Base-by-base conservation (phyloP, 2,888 invertebrate genomes). In the Rhorus exstirpatorius region DNA sequence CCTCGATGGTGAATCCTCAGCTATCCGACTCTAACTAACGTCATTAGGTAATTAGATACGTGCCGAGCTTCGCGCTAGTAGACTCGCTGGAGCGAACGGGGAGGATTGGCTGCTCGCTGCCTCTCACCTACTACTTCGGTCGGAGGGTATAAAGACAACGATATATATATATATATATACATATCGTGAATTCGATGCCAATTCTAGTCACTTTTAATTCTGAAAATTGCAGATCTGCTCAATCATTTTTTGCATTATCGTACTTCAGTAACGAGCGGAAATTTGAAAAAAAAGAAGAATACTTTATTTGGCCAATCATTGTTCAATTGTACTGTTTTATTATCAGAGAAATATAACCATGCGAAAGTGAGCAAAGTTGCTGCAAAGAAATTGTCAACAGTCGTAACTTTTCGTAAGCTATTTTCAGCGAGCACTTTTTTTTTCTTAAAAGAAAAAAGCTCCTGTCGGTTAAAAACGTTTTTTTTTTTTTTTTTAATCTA, bases 31-130 rank as follows among this genome's bases (percentile, higher is more conserved):
- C 86, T 85, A 86, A 86, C 86, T 88, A 89, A 89, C 86, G 86
- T 88, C 85, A 88, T 89, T 88, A 88, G 86, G 85, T 87, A 88
- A 88, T 89, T 89, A 88, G 87, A 87, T 87, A 88, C 87, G 83
- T 87, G 85, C 83, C 85, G 81, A 78, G 86, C 85, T 78, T 82
- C 85, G 75, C 63, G 84, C 79, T 79, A 60, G 75, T n/a, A 77
- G 83, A 83, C 76, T 79, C 75, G 63, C 68, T 24, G 60, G 46
- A 81, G 79, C 75, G 74, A 77, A 75, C 76, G 77, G 76, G 79
- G 75, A 77, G 75, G 70, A 68, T 55, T 77, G 81, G n/a, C n/a
- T n/a, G 61, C 63, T 76, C 55, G 81, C 46, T 67, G 78, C 55
- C 41, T 70, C 31, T 12, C 61, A 26, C 61, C 79, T 49, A 8